phyloP scores from a whole-genome alignment of 2,113 vertebrate species.

The Arizona elegans region DNA sequence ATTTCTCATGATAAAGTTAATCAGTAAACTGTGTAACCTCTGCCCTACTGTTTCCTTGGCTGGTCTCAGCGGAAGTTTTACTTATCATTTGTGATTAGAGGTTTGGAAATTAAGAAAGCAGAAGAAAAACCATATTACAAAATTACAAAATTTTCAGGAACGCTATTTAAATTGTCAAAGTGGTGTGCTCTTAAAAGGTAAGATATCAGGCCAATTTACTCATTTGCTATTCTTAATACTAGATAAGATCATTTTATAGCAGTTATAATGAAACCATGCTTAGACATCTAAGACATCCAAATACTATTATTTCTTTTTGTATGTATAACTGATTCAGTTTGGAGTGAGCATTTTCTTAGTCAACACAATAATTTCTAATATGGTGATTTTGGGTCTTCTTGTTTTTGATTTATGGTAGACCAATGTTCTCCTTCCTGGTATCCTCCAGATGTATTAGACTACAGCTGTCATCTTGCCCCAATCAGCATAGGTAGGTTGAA shows the following conservation, averaged over 20 bases:
- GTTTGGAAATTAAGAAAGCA: conserved; percentile 55
- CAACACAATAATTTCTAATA: not conserved
- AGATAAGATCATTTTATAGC: not conserved
- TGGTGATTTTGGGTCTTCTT: not conserved
- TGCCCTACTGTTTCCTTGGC: conserved; percentile 79
- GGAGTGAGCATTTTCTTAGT: not conserved
- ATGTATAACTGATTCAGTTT: not conserved
- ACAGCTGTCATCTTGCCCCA: not conserved
- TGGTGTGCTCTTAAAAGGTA: conserved; percentile 77
- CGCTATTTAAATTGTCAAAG: conserved; percentile 73
- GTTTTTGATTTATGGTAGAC: not conserved
- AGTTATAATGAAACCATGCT: conserved; percentile 2
- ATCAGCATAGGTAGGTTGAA: not conserved
- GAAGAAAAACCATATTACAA: conserved; percentile 20
- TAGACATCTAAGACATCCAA: not conserved
- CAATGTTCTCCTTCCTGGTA: not conserved
- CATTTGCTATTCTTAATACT: not conserved
- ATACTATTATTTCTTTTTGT: not conserved
- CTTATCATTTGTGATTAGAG: conserved; percentile 49
- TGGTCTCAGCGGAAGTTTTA: conserved; percentile 67
- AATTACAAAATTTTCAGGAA: conserved; percentile 7
- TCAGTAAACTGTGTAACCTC: conserved; percentile 90
- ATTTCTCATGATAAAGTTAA: conserved; percentile 81
- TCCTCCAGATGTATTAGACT: not conserved
- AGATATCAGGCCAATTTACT: not conserved